phyloP scores from a whole-genome alignment of 2,888 invertebrate species.

The Hypolimnas misippus region DNA sequence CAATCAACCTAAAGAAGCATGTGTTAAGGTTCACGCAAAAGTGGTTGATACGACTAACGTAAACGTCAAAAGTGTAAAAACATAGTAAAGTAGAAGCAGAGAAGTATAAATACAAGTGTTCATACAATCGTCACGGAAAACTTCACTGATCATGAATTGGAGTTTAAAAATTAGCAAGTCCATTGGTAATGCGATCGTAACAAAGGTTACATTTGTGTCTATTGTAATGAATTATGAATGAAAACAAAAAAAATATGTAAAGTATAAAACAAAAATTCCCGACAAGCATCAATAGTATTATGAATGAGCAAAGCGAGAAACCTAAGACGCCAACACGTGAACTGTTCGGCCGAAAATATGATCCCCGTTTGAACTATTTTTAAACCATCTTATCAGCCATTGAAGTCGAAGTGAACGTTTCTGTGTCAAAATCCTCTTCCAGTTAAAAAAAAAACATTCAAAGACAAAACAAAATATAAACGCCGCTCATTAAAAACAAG shows the following conservation, averaged over 20 bases:
- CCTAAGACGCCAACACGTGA: constrained; percentile 5
- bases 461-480: neutral
- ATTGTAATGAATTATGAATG: neutral
- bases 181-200: neutral
- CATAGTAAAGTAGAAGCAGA: too few species aligned
- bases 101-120: too few species aligned
- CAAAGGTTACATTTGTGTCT: too few species aligned
- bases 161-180: too few species aligned
- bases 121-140: too few species aligned
- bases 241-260: too few species aligned
- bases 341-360: constrained; percentile 5
- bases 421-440: constrained; percentile 3
- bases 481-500: neutral
- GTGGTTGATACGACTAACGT: too few species aligned
- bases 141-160: too few species aligned
- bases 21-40: too few species aligned
- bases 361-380: constrained; percentile 4
- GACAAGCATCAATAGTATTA: neutral
- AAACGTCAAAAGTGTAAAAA: too few species aligned
- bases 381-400: neutral
- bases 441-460: constrained; percentile 1
- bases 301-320: constrained; percentile 10
- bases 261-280: neutral
- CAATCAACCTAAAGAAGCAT: too few species aligned
- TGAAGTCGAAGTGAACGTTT: neutral